These are phyloP conservation scores for Clunio marinus DNA, from an alignment of 2,888 invertebrate genomes.

Conservation along the genomic window DNA sequence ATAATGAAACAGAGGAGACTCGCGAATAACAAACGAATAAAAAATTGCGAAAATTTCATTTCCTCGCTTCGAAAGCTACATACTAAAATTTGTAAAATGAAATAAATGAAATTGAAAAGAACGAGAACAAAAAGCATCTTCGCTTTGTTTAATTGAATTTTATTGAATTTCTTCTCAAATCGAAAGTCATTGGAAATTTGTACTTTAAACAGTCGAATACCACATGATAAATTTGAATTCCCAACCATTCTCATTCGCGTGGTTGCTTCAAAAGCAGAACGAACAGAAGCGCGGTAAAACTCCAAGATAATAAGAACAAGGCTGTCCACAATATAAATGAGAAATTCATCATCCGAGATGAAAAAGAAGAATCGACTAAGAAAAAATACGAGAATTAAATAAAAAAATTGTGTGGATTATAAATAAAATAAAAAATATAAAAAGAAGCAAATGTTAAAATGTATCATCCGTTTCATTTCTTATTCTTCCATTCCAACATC, in stretches of 20 bases:
- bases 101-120: not conserved
- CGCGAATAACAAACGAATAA: no score
- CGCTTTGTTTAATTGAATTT: conserved; percentile 29
- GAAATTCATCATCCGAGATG: conserved; percentile 28
- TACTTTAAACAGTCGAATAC: not conserved
- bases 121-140: conserved; percentile 1
- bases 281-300: not conserved
- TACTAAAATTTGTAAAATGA: no score
- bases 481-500: not conserved
- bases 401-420: not conserved
- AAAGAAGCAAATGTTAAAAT: conserved; percentile 5
- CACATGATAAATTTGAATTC: conserved; percentile 10
- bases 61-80: no score
- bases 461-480: not conserved
- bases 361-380: not conserved
- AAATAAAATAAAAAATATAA: not conserved
- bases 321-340: not conserved
- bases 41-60: no score
- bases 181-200: no score
- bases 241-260: conserved; percentile 4
- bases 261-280: not conserved
- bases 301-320: not conserved
- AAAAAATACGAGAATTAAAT: not conserved
- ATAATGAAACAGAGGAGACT: no score
- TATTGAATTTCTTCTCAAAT: conserved; percentile 5